These are phyloP conservation scores for Lutjanus erythropterus DNA, from an alignment of 2,113 vertebrate species.

Conservation along the genomic window DNA sequence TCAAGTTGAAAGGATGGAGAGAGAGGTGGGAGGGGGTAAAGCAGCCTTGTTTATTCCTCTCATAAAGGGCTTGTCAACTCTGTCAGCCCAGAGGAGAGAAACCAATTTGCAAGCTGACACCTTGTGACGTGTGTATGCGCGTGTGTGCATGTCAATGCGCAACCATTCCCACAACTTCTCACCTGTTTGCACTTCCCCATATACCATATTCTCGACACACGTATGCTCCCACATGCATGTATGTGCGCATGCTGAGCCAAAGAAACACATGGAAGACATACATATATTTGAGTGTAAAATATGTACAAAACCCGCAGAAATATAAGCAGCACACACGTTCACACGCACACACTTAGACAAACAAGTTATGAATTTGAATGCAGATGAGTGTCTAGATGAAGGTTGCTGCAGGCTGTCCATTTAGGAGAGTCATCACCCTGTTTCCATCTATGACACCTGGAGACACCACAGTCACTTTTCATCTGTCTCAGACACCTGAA, in stretches of 20 bases:
- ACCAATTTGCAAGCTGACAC: slow-evolving; percentile 80
- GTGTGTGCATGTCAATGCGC: slow-evolving; percentile 41
- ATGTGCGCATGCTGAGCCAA: neutral
- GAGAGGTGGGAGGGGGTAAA: slow-evolving; percentile 16
- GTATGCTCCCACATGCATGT: neutral
- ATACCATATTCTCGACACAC: neutral
- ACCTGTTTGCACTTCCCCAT: slow-evolving; percentile 36
- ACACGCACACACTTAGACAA: slow-evolving; percentile 48
- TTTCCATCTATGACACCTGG: slow-evolving; percentile 69
- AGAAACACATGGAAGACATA: neutral
- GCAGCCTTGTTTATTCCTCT: slow-evolving; percentile 75
- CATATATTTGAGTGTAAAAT: too few species aligned
- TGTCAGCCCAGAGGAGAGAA: slow-evolving; percentile 76
- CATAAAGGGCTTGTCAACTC: slow-evolving; percentile 81
- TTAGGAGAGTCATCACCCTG: slow-evolving; percentile 73
- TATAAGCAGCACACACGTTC: neutral
- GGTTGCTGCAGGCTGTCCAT: slow-evolving; percentile 74
- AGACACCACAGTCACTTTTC: slow-evolving; percentile 75
- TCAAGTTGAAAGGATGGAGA: slow-evolving; percentile 61
- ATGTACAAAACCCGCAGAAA: neutral
- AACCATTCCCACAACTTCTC: slow-evolving; percentile 23
- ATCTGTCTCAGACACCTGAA: slow-evolving; percentile 69
- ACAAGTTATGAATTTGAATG: slow-evolving; percentile 75
- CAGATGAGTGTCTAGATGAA: slow-evolving; percentile 70
- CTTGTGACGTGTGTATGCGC: slow-evolving; percentile 49